Base-by-base conservation (phyloP, 2,113 vertebrate species). In the Pterophyllum scalare region DNA sequence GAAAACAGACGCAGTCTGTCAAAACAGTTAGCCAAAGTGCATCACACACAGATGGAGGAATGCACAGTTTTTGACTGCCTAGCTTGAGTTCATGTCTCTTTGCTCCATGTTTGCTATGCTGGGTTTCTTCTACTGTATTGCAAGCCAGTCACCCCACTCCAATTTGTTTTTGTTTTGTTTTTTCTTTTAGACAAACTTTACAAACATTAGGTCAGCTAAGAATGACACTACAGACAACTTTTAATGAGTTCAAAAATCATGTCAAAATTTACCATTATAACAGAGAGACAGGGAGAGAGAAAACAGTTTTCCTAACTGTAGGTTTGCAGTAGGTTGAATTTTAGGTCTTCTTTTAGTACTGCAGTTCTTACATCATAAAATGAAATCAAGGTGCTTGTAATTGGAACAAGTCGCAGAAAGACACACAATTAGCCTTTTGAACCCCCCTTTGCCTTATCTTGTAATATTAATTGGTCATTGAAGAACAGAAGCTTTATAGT, bases 361-460 rank as follows among this genome's bases (percentile, higher is more conserved):
- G 43, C 7, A 40, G 3, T 52, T 7, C 19, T 20, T 58, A 1
- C 62, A 65, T 87, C 31, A 59, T 33, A 84, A 64, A 85, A 52
- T 79, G 1, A 85, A 79, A 72, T 83, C 38, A 59, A 82, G 49
- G 70, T 31, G 10, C 38, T 82, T 46, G 77, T 87, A 75, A 74
- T 80, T 59, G 59, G 61, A 80, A 38, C 11, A 24, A 31, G 46
- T 86, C 57, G 82, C 80, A 62, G 79, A 81, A 35, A 79, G 65
- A 85, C 76, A 49, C 74, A 70, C 43, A 31, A 80, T 87, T 85
- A 88, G 75, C 81, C 90, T 81, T 58, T 62, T 85, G 77, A 84
- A 83, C 83, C 56, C 12, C 58, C 54, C 56, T 82, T 52, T 79
- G 46, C 80, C 46, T 90, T 84, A 87, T 91, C 78, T 85, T 59